phyloP scores from a whole-genome alignment of 1,140 invertebrate genomes.

The Pteromalus puparum region DNA sequence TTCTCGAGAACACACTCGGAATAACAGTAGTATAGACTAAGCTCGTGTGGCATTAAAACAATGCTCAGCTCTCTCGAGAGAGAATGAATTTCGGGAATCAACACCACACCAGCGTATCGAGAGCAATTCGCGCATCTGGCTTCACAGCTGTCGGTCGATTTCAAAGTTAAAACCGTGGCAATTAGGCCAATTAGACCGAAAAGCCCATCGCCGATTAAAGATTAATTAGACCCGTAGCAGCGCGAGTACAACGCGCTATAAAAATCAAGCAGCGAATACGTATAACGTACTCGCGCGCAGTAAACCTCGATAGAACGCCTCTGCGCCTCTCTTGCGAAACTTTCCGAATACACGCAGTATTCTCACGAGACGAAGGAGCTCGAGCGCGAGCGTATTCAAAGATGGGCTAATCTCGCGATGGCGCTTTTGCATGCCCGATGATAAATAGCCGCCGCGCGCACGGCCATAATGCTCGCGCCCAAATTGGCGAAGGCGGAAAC shows the following conservation, averaged over 20 bases:
- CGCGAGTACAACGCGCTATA: background rate
- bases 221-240: conserved; percentile 19
- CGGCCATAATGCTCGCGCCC: background rate
- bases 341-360: background rate
- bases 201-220: conserved; percentile 16
- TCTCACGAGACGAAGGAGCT: background rate
- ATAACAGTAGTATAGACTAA: too few species aligned
- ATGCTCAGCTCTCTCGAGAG: too few species aligned
- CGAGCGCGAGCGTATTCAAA: background rate
- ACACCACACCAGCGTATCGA: background rate
- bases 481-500: conserved; percentile 47
- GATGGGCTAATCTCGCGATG: background rate
- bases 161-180: conserved; percentile 31
- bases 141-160: background rate
- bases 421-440: background rate
- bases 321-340: background rate
- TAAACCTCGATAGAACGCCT: background rate
- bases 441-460: conserved; percentile 39
- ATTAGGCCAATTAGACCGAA: conserved; percentile 29
- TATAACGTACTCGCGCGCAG: background rate
- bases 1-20: background rate
- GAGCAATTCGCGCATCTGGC: background rate
- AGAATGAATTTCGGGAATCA: too few species aligned
- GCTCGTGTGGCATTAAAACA: background rate
- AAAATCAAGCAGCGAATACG: background rate